Base-by-base conservation (phyloP, 2,888 invertebrate genomes). In the Cheilosia grossa region DNA sequence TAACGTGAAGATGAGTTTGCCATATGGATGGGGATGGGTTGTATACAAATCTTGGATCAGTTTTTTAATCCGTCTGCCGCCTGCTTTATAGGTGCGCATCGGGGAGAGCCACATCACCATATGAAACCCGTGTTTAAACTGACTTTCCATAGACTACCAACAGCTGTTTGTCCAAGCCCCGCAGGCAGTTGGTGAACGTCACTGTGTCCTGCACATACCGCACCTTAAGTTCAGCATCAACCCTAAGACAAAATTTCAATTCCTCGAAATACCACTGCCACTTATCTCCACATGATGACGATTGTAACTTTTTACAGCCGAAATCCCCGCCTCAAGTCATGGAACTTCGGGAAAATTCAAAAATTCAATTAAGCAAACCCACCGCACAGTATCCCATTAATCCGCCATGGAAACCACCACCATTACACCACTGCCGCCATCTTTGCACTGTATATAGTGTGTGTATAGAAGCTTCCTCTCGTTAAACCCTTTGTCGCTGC, bases 321-420 rank as follows among this genome's bases (percentile, higher is more conserved):
- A 40, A 78, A 56, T 59, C 58, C 42, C 19, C 27, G 73, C 82
- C 78, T 58, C 51, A 69, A 78, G 82, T 63, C 73, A 79, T 53
- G 40, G 51, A 73, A 73, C 56, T 67, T 63, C 37, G 3, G 3
- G 10, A 49, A 61, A 72, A 82, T 63, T 78, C 63, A 40, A 82
- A 82, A 82, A 78, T 79, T 67, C 82, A 78, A 79, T 79, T 82
- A 73, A 37, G 37, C 37, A 37, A 69, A 17, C 63, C 77, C 73
- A 80, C 40, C 21, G 9, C 56, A 47, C 37, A n/a, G 24, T 37
- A 44, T 4, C 37, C 51, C 40, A 37, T 42, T 67, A 75, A 75
- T 69, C 58, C 47, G 17, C 54, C 27, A 61, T 17, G 5, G 56
- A 64, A 74, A 44, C 56, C 74, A 63, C 44, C 54, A 33, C 24